phyloP scores from a whole-genome alignment of 2,113 vertebrate species.

The Lophotis ruficrista region DNA sequence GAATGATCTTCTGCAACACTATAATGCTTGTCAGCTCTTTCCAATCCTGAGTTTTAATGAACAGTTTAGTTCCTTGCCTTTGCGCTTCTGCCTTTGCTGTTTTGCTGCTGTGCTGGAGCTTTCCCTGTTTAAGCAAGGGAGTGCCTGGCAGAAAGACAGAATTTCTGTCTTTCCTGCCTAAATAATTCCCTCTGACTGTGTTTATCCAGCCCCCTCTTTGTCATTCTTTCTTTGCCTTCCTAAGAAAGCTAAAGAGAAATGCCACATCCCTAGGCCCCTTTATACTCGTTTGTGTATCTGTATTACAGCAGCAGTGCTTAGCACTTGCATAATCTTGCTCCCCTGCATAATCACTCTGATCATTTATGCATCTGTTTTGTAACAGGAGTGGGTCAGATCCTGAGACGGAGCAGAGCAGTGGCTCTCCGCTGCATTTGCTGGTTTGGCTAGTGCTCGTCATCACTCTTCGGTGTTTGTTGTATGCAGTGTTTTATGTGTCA shows the following conservation, averaged over 20 bases:
- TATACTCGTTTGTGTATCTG: constrained; percentile 26
- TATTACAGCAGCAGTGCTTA: constrained; percentile 32
- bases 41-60: constrained; percentile 41
- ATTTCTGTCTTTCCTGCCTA: constrained; percentile 22
- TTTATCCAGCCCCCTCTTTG: not conserved
- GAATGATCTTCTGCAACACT: constrained; percentile 30
- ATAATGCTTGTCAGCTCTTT: constrained; percentile 47
- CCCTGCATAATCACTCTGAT: constrained; percentile 41
- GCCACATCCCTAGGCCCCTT: constrained; percentile 33
- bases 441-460: not conserved
- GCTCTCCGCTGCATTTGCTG: not conserved
- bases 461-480: not conserved
- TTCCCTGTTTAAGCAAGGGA: not conserved
- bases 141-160: constrained; percentile 15
- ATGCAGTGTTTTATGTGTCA: not conserved
- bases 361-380: constrained; percentile 52
- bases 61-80: constrained; percentile 34
- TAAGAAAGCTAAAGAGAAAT: constrained; percentile 27
- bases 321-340: constrained; percentile 45
- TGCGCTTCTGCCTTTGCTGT: constrained; percentile 1
- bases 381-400: constrained; percentile 9
- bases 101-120: constrained; percentile 43
- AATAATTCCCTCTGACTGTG: not conserved
- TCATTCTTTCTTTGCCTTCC: not conserved
- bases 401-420: not conserved